phyloP scores from a whole-genome alignment of 2,797 vertebrate genomes.

The Tarsius wallacei region DNA sequence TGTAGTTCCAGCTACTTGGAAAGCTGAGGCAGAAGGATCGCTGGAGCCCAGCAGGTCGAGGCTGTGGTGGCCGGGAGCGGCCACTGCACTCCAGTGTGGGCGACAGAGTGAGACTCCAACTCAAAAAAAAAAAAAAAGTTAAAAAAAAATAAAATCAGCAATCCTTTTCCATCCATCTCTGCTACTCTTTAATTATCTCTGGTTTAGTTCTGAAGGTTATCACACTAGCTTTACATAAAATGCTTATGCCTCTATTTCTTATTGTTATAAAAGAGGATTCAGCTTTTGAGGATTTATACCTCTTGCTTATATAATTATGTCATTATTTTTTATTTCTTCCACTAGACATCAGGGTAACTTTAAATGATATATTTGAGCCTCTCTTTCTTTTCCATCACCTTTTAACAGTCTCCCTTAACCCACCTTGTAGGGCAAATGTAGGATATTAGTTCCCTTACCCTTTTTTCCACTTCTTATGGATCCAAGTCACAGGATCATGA shows the following conservation, averaged over 20 bases:
- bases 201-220: conserved; percentile 48
- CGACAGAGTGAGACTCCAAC: no score
- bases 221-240: conserved; percentile 32
- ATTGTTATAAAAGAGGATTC: conserved; percentile 58
- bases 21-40: no score
- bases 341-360: background rate
- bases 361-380: conserved; percentile 27
- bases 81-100: no score
- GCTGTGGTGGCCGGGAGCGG: no score
- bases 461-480: conserved; percentile 34
- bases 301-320: conserved; percentile 35
- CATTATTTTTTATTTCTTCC: conserved; percentile 54
- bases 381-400: conserved; percentile 43
- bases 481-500: conserved; percentile 35
- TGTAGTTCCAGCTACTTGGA: no score
- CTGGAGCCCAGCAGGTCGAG: no score
- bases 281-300: conserved; percentile 33
- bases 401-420: conserved; percentile 36
- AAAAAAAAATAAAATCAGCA: no score
- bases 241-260: conserved; percentile 15
- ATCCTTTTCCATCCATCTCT: conserved; percentile 3
- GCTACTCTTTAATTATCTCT: conserved; percentile 7
- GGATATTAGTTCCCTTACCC: conserved; percentile 13
- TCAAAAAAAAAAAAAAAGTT: no score
- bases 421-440: conserved; percentile 25